Percentiles rank a stretch among this genome's conserved stretches.
phyloP scores from a whole-genome alignment of 2,113 vertebrate species.

The Chelonoidis abingdonii region DNA sequence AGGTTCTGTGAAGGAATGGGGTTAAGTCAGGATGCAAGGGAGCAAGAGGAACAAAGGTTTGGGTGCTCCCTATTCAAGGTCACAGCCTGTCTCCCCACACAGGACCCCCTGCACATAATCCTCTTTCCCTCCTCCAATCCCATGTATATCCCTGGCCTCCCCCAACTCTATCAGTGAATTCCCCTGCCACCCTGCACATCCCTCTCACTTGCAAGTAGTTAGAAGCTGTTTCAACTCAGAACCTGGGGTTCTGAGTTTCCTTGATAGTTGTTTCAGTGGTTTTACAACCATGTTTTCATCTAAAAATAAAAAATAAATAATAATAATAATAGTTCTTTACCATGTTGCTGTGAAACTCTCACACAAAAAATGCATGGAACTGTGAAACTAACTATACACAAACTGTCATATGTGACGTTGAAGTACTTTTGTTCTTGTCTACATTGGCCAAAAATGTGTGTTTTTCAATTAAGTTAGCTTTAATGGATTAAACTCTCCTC shows the following conservation, averaged over 20 bases:
- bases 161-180: rapidly evolving
- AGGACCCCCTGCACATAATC: background rate
- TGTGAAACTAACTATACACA: too few species aligned
- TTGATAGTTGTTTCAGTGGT: too few species aligned
- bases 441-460: too few species aligned
- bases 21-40: background rate
- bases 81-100: background rate
- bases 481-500: background rate
- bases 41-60: background rate
- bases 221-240: too few species aligned
- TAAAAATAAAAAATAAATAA: too few species aligned
- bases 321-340: too few species aligned
- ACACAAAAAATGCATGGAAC: too few species aligned
- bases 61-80: background rate
- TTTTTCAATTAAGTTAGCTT: background rate
- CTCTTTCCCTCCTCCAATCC: background rate
- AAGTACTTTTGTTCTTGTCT: background rate
- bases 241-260: too few species aligned
- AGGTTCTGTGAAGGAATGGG: background rate
- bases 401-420: background rate
- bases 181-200: background rate
- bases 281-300: too few species aligned
- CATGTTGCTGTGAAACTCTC: too few species aligned
- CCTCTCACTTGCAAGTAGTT: too few species aligned
- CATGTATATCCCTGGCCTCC: background rate